Percentiles rank a stretch among this genome's conserved stretches.
These are phyloP conservation scores for Rhynchophorus ferrugineus DNA, from an alignment of 1,140 invertebrate species.

Conservation along the genomic window DNA sequence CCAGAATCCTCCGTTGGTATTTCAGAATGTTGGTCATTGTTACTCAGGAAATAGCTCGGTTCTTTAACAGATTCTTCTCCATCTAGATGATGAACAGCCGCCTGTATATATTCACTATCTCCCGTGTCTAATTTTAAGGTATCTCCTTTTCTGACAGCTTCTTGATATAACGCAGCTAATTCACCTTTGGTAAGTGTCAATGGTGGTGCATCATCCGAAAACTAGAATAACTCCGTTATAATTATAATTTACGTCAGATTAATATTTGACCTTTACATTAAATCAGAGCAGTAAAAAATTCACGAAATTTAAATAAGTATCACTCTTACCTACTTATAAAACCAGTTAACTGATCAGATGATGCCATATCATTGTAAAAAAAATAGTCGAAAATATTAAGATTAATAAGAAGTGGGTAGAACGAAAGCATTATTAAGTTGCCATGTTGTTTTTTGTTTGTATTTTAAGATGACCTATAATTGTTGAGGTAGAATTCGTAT, in stretches of 20 bases:
- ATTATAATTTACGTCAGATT: background rate
- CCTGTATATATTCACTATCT: conserved; percentile 26
- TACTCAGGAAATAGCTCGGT: background rate
- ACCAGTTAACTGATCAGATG: background rate
- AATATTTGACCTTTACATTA: background rate
- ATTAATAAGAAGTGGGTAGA: too few species aligned
- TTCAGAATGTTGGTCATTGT: conserved; percentile 6
- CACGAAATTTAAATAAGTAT: background rate
- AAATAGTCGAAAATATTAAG: background rate
- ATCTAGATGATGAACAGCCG: conserved; percentile 34
- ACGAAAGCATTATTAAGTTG: too few species aligned
- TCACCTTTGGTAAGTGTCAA: conserved; percentile 34
- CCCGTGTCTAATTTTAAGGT: conserved; percentile 33
- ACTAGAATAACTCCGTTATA: conserved; percentile 3
- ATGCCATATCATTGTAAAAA: background rate
- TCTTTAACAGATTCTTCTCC: conserved; percentile 15
- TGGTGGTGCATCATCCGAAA: conserved; percentile 25
- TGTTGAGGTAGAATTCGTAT: too few species aligned
- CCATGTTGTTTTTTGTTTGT: too few species aligned
- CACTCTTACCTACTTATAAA: background rate
- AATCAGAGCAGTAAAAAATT: background rate
- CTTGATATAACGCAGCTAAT: conserved; percentile 33
- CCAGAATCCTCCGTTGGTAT: conserved; percentile 24
- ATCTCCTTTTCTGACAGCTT: conserved; percentile 34
- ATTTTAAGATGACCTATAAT: too few species aligned